phyloP scores from a whole-genome alignment of 2,797 vertebrate genomes.

The Hozukius guyotensis region DNA sequence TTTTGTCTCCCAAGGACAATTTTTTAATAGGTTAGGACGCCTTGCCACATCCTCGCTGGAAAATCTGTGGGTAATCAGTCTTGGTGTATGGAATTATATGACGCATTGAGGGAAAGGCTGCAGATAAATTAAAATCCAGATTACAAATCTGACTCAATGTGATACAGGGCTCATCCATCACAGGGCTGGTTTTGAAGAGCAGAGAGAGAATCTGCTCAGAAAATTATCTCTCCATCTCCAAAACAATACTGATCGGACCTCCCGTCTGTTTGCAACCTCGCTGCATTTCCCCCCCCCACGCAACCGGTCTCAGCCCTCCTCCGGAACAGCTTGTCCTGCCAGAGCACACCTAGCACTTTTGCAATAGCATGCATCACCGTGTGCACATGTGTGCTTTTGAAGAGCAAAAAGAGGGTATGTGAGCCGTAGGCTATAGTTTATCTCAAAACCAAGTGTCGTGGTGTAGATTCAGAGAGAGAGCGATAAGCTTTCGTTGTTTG shows the following conservation, averaged over 20 bases:
- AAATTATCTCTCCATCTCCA: neutral
- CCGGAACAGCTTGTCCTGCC: conserved; percentile 65
- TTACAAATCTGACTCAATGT: conserved; percentile 28
- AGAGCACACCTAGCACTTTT: conserved; percentile 64
- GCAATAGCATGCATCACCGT: conserved; percentile 40
- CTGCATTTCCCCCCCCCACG: neutral
- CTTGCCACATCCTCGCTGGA: conserved; percentile 32
- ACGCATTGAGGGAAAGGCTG: conserved; percentile 16
- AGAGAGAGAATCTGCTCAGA: neutral
- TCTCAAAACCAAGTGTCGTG: neutral
- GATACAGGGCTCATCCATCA: conserved; percentile 33
- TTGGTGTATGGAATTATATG: conserved; percentile 9
- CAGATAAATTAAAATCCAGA: conserved; percentile 38
- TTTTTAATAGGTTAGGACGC: conserved; percentile 7
- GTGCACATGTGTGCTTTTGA: neutral
- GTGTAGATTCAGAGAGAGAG: neutral
- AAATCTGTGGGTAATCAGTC: conserved; percentile 30
- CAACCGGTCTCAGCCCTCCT: conserved; percentile 7
- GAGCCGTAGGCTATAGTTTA: conserved; percentile 8
- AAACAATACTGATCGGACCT: conserved; percentile 2
- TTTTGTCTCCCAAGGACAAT: conserved; percentile 5
- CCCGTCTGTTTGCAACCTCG: conserved; percentile 10
- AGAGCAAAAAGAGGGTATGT: neutral
- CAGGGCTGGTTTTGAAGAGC: neutral
- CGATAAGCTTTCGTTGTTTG: neutral